Evolutionary conservation across 2,797 vertebrate genomes (phyloP), one percentile per base, ranked within the genome.

Genomic region (Momotus momota): DNA sequence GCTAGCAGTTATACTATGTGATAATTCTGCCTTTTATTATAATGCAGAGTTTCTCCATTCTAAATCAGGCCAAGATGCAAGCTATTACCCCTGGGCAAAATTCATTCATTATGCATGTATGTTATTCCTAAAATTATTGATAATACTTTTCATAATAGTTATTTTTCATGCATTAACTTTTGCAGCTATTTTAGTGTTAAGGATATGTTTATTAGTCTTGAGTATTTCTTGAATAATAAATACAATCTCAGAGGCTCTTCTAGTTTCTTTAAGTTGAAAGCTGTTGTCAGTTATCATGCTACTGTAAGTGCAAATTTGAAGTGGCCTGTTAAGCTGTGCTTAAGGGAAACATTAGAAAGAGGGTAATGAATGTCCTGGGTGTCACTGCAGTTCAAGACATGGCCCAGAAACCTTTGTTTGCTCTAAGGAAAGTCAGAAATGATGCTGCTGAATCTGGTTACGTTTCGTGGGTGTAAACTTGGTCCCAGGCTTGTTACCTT

Each of bases 71-170:
- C 98, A 97, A 97, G 98, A 98, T 93, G 97, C 97, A 98, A 98
- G 98, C 98, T 97, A 97, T 98, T 97, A 98, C 98, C 99, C 98
- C 88, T 94, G 96, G 99, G 99, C 98, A 98, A 98, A 97, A 97
- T 96, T 97, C 97, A 99, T 99, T 98, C 97, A 99, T 99, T 99
- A 99, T 99, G 97, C 98, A 98, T 98, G 98, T 98, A 97, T 46
- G 66, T 99, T 99, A 98, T 99, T 99, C 98, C 98, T 98, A 98
- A 98, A 98, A 99, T 99, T 99, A 99, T 99, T 99, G 98, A 98
- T 99, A 99, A 99, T 98, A 96, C 96, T 98, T 98, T 98, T 98
- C 96, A 98, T 98, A 98, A 98, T 96, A 98, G 98, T 98, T 98
- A 98, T 98, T 99, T 99, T 98, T 99, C 98, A 98, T 98, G 98